Conservation (phyloP, 2,888 invertebrate genomes). For the Ganaspis brasiliensis region DNA sequence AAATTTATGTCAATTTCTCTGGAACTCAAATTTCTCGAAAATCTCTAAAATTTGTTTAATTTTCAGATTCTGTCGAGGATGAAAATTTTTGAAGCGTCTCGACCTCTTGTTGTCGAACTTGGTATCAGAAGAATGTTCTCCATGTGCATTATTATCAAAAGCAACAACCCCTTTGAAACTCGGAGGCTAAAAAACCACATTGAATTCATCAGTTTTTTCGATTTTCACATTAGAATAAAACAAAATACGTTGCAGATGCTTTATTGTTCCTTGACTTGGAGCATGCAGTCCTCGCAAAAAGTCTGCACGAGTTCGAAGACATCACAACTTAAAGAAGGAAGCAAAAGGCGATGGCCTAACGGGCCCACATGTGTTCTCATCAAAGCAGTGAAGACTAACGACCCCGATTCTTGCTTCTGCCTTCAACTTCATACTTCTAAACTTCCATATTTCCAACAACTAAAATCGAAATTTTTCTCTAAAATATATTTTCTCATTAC, state of each 20-base stretch:
- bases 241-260: slow-evolving; percentile 29
- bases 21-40: no score
- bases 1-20: no score
- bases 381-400: slow-evolving; percentile 57
- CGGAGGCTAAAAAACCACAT: background rate
- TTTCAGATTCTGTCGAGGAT: no score
- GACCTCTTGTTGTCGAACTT: no score
- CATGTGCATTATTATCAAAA: background rate
- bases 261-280: slow-evolving; percentile 35
- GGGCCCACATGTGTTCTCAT: slow-evolving; percentile 63
- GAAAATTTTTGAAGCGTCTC: no score
- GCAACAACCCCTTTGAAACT: background rate
- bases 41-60: no score
- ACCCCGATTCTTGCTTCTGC: slow-evolving; percentile 51
- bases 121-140: background rate
- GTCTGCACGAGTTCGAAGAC: slow-evolving; percentile 43
- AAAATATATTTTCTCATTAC: background rate
- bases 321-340: slow-evolving; percentile 20
- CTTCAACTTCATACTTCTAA: slow-evolving; percentile 42
- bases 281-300: slow-evolving; percentile 26
- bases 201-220: slow-evolving; percentile 17
- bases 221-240: slow-evolving; percentile 12
- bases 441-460: slow-evolving; percentile 16
- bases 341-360: slow-evolving; percentile 61
- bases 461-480: background rate